Evolutionary conservation across 2,888 invertebrate genomes (phyloP).

Genomic region (Ephialtes manifestator): DNA sequence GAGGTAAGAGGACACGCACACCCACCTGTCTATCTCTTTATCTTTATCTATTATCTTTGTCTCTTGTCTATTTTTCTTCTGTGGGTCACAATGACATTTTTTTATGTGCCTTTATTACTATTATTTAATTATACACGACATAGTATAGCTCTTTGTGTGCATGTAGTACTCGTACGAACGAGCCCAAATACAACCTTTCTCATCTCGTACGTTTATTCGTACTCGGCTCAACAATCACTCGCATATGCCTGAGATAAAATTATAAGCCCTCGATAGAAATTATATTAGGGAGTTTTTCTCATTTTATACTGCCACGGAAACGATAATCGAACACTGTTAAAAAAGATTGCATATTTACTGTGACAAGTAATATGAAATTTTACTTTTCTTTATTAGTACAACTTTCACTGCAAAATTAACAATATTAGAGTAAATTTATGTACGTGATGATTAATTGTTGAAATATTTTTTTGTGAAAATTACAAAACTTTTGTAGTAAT

Average conservation of each 20-base stretch:
- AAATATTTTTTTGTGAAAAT: too few relatives aligned
- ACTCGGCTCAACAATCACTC: conserved; percentile 19
- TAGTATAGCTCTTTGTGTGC: conserved; percentile 31
- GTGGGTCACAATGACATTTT: conserved; percentile 35
- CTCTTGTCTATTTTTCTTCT: conserved; percentile 20
- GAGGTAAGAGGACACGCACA: conserved; percentile 90
- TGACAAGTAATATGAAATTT: too few relatives aligned
- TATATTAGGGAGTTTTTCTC: too few relatives aligned
- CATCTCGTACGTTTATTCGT: conserved; percentile 23
- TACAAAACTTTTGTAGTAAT: too few relatives aligned
- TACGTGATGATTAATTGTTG: too few relatives aligned
- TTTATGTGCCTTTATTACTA: conserved; percentile 22
- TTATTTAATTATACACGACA: conserved; percentile 18
- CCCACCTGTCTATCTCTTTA: conserved; percentile 55
- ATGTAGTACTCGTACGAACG: conserved; percentile 32
- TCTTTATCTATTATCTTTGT: conserved; percentile 33
- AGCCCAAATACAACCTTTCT: neutral
- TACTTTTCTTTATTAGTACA: too few relatives aligned
- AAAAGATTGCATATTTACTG: too few relatives aligned
- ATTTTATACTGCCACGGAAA: too few relatives aligned
- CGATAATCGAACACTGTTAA: too few relatives aligned
- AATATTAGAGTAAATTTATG: too few relatives aligned
- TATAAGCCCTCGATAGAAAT: too few relatives aligned
- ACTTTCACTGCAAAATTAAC: too few relatives aligned
- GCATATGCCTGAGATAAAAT: neutral